Base-by-base conservation (phyloP, 1,140 invertebrate species). In the Muscidifurax raptorellus region DNA sequence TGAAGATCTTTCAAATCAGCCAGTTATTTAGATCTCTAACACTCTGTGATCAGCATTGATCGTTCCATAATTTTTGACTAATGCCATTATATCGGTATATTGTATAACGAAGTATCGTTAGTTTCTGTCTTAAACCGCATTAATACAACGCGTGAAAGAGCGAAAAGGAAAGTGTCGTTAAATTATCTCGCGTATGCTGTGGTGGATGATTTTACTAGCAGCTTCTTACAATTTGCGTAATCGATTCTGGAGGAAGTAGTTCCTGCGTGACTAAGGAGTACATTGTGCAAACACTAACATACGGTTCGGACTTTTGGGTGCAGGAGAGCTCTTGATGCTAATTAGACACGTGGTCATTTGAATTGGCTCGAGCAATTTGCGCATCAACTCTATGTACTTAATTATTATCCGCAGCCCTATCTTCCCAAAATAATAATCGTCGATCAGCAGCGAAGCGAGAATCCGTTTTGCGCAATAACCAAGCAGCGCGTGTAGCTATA, bases 201-300 rank as follows among this genome's bases (percentile, higher is more conserved):
- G 36, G 10, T 30, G 6, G 1, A 27, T 13, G 30, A 64, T 64
- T 30, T 30, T 32, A 64, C 10, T 32, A 2, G 9, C 9, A 40
- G 27, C 47, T 79, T 67, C 2, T 36, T 79, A 1, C 1, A 40
- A 79, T 66, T 52, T 32, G 30, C 59, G 77, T 67, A 25, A 67
- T n/a, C 7, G 6, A 18, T 27, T 79, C 4, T 36, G 36, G 59
- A 79, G 30, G 59, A 78, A 36, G 52, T 78, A 67, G 64, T 47
- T 80, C 47, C 40, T 80, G 7, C 27, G 67, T 80, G 79, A 80
- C 64, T 80, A 80, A 80, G 27, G 4, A 59, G 27, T 40, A 40
- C 0, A 27, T 67, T 79, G 64, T 76, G n/a, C 18, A 79, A 40
- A 22, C 67, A 79, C 77, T 79, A 79, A 69, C 69, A 44, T 25